These are phyloP conservation scores for Phalacrocorax carbo DNA, from an alignment of 2,113 vertebrate species.

Conservation along the genomic window DNA sequence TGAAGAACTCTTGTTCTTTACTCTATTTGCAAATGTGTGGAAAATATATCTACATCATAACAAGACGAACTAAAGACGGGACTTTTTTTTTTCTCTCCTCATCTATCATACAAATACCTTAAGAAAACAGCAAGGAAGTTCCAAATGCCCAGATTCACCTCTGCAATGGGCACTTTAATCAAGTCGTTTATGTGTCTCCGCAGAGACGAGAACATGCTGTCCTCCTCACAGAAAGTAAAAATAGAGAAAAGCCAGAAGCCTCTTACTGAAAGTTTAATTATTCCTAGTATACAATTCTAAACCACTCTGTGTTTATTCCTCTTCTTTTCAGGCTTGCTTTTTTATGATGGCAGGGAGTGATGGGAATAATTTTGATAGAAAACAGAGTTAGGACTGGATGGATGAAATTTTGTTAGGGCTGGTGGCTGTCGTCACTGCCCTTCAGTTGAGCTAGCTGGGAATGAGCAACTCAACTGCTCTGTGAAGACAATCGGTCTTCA, in stretches of 20 bases:
- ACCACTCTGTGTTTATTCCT: background rate
- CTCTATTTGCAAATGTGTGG: slow-evolving; percentile 42
- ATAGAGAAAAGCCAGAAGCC: slow-evolving; percentile 32
- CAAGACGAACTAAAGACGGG: slow-evolving; percentile 14
- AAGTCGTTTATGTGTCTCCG: slow-evolving; percentile 13
- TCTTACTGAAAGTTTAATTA: slow-evolving; percentile 8
- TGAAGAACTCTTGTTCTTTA: slow-evolving; percentile 46
- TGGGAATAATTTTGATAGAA: background rate
- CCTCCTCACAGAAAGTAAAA: slow-evolving; percentile 14
- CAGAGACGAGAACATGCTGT: slow-evolving; percentile 33
- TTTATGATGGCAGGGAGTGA: background rate
- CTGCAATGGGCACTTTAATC: slow-evolving; percentile 19
- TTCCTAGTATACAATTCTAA: slow-evolving; percentile 17
- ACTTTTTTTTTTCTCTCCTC: background rate
- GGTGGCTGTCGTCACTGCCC: background rate
- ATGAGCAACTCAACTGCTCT: background rate
- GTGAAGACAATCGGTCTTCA: background rate
- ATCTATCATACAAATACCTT: slow-evolving; percentile 19
- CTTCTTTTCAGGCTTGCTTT: slow-evolving; percentile 8
- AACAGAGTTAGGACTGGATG: background rate
- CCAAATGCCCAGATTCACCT: slow-evolving; percentile 37
- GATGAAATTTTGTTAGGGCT: background rate
- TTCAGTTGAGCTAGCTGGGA: background rate
- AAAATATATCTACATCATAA: background rate
- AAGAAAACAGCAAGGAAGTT: slow-evolving; percentile 42